A percentile compares a stretch with the other conserved stretches of the same genome.
Evolutionary conservation across 2,797 vertebrate species (phyloP).

Genomic region (Rachycentron canadum): DNA sequence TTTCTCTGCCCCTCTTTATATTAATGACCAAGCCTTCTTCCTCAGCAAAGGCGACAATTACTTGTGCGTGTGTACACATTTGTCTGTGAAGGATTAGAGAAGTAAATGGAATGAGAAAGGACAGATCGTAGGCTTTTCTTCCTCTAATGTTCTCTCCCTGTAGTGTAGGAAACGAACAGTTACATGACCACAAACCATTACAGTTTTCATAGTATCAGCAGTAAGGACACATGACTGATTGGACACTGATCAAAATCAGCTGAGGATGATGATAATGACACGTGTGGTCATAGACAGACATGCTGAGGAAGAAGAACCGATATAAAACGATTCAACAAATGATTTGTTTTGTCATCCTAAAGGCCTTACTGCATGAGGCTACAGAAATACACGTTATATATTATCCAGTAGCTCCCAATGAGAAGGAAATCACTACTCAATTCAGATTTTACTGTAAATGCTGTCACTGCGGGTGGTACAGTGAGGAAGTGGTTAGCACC

Average conservation of each 20-base stretch:
- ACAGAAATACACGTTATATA: constrained; percentile 1
- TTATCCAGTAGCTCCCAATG: background rate
- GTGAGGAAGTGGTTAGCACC: too few relatives aligned
- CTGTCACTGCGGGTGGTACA: background rate
- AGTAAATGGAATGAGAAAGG: constrained; percentile 28
- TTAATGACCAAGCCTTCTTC: constrained; percentile 52
- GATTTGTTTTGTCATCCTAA: background rate
- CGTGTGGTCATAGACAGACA: background rate
- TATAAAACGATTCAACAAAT: background rate
- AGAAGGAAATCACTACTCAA: background rate
- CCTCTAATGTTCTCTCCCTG: constrained; percentile 8
- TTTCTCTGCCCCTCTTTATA: constrained; percentile 42
- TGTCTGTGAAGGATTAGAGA: constrained; percentile 19
- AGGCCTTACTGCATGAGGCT: background rate
- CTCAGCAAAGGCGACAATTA: constrained; percentile 40
- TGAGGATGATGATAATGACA: background rate
- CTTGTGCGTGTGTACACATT: background rate
- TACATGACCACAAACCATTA: constrained; percentile 6
- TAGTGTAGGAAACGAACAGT: background rate
- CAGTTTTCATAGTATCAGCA: background rate
- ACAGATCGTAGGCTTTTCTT: constrained; percentile 3
- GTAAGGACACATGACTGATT: background rate
- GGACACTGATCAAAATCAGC: background rate
- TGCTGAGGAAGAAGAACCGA: background rate
- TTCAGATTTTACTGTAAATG: background rate